Evolutionary conservation across 2,888 invertebrate genomes (phyloP).

Genomic region (Notodonta ziczac): DNA sequence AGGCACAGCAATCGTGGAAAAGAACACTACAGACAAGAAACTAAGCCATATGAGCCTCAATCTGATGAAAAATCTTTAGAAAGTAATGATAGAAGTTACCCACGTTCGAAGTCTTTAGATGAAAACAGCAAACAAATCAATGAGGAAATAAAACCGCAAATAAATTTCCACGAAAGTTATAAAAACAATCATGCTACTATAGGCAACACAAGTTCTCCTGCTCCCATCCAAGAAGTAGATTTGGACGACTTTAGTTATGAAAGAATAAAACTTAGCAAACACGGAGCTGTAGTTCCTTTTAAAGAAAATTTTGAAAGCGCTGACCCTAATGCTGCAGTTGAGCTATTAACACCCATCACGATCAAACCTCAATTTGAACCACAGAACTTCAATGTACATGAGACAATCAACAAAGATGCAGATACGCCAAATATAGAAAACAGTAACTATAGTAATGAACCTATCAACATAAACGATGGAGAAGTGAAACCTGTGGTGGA

Average conservation of each 20-base stretch:
- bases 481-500: conserved; percentile 76
- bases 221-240: conserved; percentile 56
- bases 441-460: conserved; percentile 42
- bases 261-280: conserved; percentile 54
- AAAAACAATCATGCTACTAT: conserved; percentile 10
- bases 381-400: conserved; percentile 27
- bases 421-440: conserved; percentile 30
- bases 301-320: conserved; percentile 45
- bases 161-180: conserved; percentile 9
- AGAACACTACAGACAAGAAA: conserved; percentile 21
- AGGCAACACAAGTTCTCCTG: conserved; percentile 23
- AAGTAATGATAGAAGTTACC: conserved; percentile 13
- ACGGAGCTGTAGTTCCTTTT: conserved; percentile 50
- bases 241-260: conserved; percentile 61
- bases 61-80: conserved; percentile 5
- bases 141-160: conserved; percentile 15
- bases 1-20: conserved; percentile 33
- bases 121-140: conserved; percentile 35
- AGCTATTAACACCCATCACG: conserved; percentile 33
- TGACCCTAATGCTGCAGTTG: conserved; percentile 38
- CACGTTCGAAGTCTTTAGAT: background rate
- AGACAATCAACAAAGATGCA: conserved; percentile 30
- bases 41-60: conserved; percentile 11
- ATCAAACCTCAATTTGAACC: conserved; percentile 24
- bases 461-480: conserved; percentile 61